A percentile compares a stretch with the other conserved stretches of the same genome.
phyloP scores from a whole-genome alignment of 1,140 invertebrate species.

The Papilio polytes region DNA sequence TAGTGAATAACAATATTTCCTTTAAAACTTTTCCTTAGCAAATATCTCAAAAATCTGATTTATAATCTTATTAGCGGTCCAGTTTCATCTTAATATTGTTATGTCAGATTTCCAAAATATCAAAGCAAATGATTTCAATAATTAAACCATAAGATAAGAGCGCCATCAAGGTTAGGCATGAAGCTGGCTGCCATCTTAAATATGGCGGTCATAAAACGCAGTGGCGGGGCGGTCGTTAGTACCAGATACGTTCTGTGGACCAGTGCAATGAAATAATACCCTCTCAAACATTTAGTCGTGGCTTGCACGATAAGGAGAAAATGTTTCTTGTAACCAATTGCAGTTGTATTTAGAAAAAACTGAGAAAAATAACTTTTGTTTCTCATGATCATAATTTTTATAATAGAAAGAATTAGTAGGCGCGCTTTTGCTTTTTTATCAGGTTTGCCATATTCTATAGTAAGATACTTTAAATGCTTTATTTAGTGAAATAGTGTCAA shows the following conservation, averaged over 20 bases:
- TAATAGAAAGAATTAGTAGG: neutral
- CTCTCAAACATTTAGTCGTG: slow-evolving; percentile 34
- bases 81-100: neutral
- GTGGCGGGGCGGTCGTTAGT: slow-evolving; percentile 50
- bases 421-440: neutral
- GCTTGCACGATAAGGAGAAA: slow-evolving; percentile 27
- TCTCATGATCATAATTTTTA: neutral
- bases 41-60: too few species aligned
- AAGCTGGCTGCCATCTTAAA: slow-evolving; percentile 50
- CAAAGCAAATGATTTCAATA: slow-evolving; percentile 15
- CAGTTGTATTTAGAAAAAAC: neutral
- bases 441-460: neutral
- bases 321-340: neutral
- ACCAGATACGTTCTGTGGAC: slow-evolving; percentile 49
- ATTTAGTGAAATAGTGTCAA: too few species aligned
- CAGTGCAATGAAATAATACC: slow-evolving; percentile 37
- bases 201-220: slow-evolving; percentile 57
- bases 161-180: slow-evolving; percentile 36
- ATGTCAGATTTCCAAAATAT: neutral
- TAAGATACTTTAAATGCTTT: too few species aligned
- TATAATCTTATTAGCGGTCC: too few species aligned
- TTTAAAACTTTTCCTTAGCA: too few species aligned
- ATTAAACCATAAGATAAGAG: slow-evolving; percentile 21
- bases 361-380: neutral
- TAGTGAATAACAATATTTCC: too few species aligned